These are phyloP conservation scores for Cassiopea xamachana DNA, from an alignment of 30 jellyfish, hydroid and myxozoan genomes.

Conservation along the genomic window DNA sequence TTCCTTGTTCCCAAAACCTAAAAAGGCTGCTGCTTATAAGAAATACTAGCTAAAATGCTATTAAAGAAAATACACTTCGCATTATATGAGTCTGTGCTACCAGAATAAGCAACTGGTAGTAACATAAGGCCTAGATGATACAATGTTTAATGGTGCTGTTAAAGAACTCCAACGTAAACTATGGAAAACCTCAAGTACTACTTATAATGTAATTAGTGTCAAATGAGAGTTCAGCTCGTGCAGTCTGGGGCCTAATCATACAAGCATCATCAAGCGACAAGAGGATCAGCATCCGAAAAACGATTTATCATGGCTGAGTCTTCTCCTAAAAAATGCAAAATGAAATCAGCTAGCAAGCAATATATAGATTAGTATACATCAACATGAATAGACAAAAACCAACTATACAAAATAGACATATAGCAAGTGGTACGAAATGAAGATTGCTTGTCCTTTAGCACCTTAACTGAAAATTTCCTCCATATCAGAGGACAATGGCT, in stretches of 20 bases:
- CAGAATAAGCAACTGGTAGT: too few species aligned
- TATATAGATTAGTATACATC: not conserved
- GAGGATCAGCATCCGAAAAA: slow-evolving; percentile 96
- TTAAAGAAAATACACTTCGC: too few species aligned
- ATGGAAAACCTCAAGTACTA: too few species aligned
- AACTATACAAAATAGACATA: not conserved
- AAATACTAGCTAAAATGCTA: too few species aligned
- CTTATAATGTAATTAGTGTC: not conserved
- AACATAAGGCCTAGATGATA: too few species aligned
- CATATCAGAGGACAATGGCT: not conserved
- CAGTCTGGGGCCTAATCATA: not conserved
- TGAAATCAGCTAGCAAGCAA: not conserved
- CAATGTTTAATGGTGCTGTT: too few species aligned
- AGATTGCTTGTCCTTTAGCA: not conserved
- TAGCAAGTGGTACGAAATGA: not conserved
- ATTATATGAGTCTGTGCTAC: too few species aligned
- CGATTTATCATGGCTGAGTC: slow-evolving; percentile 97
- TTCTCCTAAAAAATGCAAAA: slow-evolving; percentile 72
- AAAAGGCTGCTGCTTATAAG: too few species aligned
- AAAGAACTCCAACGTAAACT: too few species aligned
- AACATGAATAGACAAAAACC: not conserved
- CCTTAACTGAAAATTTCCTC: not conserved
- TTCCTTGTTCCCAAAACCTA: too few species aligned
- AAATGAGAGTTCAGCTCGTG: not conserved
- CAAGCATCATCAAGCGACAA: slow-evolving; percentile 31